A percentile compares a stretch with the other conserved stretches of the same genome.
Evolutionary conservation across 1,140 invertebrate genomes (phyloP).

Genomic region (Trialeurodes vaporariorum): DNA sequence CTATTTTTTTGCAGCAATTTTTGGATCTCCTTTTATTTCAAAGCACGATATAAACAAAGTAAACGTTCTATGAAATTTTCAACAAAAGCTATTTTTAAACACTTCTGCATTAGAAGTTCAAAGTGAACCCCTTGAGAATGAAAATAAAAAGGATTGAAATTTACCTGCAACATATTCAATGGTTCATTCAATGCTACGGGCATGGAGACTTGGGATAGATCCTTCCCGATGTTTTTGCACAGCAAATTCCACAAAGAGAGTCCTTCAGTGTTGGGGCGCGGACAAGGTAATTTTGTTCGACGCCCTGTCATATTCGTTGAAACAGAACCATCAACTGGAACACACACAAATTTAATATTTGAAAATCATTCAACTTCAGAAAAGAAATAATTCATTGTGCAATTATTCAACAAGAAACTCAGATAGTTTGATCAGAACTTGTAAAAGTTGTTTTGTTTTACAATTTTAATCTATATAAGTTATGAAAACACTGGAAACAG

Average conservation of each 20-base stretch:
- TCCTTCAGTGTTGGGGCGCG: conserved; percentile 57
- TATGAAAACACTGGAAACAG: conserved; percentile 7
- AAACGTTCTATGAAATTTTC: too few species aligned
- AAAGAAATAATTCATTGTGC: too few species aligned
- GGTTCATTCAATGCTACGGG: conserved; percentile 78
- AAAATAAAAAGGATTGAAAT: too few species aligned
- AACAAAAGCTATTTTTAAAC: too few species aligned
- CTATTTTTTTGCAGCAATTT: too few species aligned
- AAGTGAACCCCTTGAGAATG: too few species aligned
- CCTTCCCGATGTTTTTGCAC: conserved; percentile 76
- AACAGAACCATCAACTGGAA: conserved; percentile 12
- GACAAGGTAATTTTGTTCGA: conserved; percentile 53
- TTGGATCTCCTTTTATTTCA: too few species aligned
- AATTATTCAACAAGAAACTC: too few species aligned
- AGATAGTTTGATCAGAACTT: too few species aligned
- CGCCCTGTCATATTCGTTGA: conserved; percentile 44
- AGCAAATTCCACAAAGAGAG: conserved; percentile 68
- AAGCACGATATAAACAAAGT: too few species aligned
- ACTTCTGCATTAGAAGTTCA: too few species aligned
- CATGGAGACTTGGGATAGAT: conserved; percentile 71
- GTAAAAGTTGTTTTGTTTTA: neutral
- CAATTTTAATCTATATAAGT: neutral
- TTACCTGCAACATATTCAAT: conserved; percentile 61
- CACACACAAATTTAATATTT: neutral
- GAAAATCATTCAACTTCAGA: too few species aligned